Evolutionary conservation across 2,888 invertebrate genomes (phyloP), one percentile per base, ranked within the genome.

Genomic region (Chrysolina haemoptera): DNA sequence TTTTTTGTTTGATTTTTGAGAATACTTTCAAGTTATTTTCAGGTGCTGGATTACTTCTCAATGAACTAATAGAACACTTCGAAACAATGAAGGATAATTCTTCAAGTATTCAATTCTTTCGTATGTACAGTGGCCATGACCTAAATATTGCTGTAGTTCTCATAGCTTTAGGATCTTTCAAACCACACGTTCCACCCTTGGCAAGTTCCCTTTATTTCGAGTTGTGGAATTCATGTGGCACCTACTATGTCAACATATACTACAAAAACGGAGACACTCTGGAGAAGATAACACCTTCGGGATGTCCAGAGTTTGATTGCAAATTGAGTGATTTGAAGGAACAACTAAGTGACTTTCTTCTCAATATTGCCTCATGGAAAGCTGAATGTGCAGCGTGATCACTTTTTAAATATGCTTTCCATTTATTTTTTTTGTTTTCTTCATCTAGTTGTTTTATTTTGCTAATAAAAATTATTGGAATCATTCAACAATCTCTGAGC

Each of bases 41-140:
- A 1, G 90, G 90, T 82, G 83, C 87, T 0, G 92, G 92, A 16
- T 8, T 65, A 0, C 20, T 73, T 14, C 20, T 73, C 1, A 64
- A 68, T 16, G 68, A 68, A 55, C 62, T 8, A 12, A n/a, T 8
- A 8, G 8, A 35, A 35, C 35, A 35, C 35, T 35, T 35, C 35
- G 35, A 35, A 14, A 12, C 6, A 18, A 59, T 27, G 16, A 5
- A 27, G 6, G 12, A 50, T 10, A 50, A 71, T 43, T 14, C 59
- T 8, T 43, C 70, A 11, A 43, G 53, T 27, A 35, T 16, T 8
- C 14, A 55, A 41, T 74, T 70, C 59, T 74, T 67, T 35, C 68
- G 62, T 50, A 68, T 75, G 46, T 48, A 48, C 2, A 48, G 48
- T 16, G 48, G 16, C 2, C 48, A 48, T 16, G 48, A 48, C 16